Evolutionary conservation across 2,113 vertebrate species (phyloP).

Genomic region (Daubentonia madagascariensis): DNA sequence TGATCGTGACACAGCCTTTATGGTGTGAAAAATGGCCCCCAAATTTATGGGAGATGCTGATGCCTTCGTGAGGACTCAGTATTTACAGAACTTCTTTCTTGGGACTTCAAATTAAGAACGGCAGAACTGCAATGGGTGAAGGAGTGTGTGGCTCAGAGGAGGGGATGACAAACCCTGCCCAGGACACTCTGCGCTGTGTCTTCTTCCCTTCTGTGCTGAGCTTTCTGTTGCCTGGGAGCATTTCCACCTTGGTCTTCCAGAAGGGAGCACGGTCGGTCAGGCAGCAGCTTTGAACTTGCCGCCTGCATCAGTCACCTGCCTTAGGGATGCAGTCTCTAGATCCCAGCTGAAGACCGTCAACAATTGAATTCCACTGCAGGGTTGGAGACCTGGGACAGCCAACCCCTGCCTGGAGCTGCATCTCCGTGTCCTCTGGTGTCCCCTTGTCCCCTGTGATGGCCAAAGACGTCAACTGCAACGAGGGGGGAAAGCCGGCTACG

Average conservation of each 20-base stretch:
- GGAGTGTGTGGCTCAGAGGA: rapidly evolving
- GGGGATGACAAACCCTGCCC: rapidly evolving
- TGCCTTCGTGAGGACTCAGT: not conserved
- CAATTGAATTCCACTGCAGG: rapidly evolving
- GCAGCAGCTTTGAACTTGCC: not conserved
- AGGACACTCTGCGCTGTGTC: not conserved
- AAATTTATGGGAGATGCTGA: slow-evolving; percentile 17
- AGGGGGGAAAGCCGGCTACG: not conserved
- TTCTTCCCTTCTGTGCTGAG: rapidly evolving
- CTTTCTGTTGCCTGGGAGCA: too few species aligned
- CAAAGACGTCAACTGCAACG: rapidly evolving
- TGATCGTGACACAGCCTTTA: not conserved
- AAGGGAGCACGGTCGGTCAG: rapidly evolving
- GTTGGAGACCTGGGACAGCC: rapidly evolving
- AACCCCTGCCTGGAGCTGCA: not conserved
- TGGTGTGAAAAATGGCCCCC: not conserved
- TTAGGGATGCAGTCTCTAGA: not conserved
- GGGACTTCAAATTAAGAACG: not conserved
- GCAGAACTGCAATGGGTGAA: too few species aligned
- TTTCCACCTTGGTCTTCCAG: not conserved
- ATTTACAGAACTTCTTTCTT: not conserved
- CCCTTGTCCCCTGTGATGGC: not conserved
- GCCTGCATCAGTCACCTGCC: rapidly evolving
- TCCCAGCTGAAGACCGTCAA: too few species aligned
- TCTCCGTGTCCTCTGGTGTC: not conserved